Conservation (phyloP, 1,140 invertebrate genomes). For the Eubasilissa regina region DNA sequence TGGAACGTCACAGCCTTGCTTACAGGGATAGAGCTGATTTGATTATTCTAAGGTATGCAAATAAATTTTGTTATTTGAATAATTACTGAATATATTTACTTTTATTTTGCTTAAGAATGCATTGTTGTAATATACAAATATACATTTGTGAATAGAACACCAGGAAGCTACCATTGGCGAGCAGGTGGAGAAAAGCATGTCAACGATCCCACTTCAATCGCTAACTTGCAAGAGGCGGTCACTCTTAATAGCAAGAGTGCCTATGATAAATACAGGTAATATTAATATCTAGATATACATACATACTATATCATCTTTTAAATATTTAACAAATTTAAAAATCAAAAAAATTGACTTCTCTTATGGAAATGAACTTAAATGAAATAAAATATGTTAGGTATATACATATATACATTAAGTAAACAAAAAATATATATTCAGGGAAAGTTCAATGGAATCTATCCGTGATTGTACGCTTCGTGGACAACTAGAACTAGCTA, state of each 20-base stretch:
- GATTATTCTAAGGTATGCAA: constrained; percentile 78
- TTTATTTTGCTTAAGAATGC: background rate
- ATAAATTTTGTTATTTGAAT: background rate
- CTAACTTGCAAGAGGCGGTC: constrained; percentile 93
- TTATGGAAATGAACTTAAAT: no score
- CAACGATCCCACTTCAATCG: constrained; percentile 95
- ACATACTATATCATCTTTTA: background rate
- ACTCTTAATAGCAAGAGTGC: constrained; percentile 84
- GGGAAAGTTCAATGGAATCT: constrained; percentile 90
- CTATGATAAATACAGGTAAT: constrained; percentile 83
- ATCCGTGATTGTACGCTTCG: constrained; percentile 90
- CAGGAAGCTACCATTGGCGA: constrained; percentile 96
- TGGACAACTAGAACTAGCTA: constrained; percentile 92
- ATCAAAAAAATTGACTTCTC: no score
- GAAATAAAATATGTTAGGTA: no score
- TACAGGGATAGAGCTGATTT: constrained; percentile 84
- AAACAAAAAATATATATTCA: constrained; percentile 65
- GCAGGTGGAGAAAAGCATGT: constrained; percentile 98
- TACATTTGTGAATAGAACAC: constrained; percentile 77
- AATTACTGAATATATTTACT: background rate
- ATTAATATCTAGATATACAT: constrained; percentile 4
- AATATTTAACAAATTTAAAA: no score
- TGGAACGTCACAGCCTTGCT: constrained; percentile 87
- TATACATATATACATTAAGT: no score
- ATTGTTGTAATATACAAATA: no score